Conservation (phyloP, 30 jellyfish, hydroid and myxozoan species). For the Hydractinia echinata region DNA sequence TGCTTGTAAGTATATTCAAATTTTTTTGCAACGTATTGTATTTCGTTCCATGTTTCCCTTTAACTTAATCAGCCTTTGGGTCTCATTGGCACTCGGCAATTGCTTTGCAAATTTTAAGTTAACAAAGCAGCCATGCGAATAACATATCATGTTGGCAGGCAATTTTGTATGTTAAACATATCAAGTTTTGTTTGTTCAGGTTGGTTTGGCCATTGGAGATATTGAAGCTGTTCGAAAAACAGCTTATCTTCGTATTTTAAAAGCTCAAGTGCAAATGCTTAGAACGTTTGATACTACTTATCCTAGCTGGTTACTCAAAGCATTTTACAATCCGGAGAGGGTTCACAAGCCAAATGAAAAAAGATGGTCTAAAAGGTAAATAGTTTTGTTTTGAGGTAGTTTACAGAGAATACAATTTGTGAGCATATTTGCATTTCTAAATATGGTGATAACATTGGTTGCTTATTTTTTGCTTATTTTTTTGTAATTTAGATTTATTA, state of each 20-base stretch:
- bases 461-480: neutral
- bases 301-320: slow-evolving; percentile 30
- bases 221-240: slow-evolving; percentile 87
- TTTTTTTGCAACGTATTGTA: neutral
- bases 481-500: slow-evolving; percentile 1
- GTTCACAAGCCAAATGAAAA: slow-evolving; percentile 3
- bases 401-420: neutral
- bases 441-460: neutral
- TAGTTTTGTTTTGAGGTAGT: too few species aligned
- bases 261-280: slow-evolving; percentile 85
- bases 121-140: too few species aligned
- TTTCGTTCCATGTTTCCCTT: neutral
- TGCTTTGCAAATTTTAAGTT: too few species aligned
- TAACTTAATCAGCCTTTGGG: too few species aligned
- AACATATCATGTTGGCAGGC: too few species aligned
- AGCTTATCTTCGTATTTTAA: slow-evolving; percentile 76
- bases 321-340: neutral
- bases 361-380: slow-evolving; percentile 2
- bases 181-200: slow-evolving; percentile 32
- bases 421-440: neutral
- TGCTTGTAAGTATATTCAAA: slow-evolving; percentile 28
- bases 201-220: slow-evolving; percentile 96
- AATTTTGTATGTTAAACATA: neutral
- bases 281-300: slow-evolving; percentile 50
- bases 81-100: too few species aligned